Evolutionary conservation across 2,113 vertebrate species (phyloP).

Genomic region (Sclerurus mexicanus): DNA sequence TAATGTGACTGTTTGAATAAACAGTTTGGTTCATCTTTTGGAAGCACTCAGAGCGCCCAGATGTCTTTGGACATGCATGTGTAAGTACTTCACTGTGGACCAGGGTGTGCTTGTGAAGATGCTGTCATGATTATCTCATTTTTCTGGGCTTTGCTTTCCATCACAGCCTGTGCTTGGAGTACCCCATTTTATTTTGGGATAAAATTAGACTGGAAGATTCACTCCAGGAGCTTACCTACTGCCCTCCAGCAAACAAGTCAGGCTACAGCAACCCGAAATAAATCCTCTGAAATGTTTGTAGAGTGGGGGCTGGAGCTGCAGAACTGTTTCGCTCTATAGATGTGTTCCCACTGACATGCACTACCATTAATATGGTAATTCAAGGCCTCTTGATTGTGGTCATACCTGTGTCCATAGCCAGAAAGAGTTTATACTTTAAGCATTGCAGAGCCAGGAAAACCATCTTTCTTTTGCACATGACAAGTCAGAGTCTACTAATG

Average conservation of each 20-base stretch:
- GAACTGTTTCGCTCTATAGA: not conserved
- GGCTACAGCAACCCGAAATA: not conserved
- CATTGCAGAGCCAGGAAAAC: not conserved
- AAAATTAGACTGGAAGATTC: not conserved
- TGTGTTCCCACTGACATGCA: not conserved
- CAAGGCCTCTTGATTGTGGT: rapidly evolving
- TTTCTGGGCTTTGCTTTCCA: not conserved
- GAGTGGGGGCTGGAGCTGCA: not conserved
- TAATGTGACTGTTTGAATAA: constrained; percentile 21
- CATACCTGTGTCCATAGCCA: not conserved
- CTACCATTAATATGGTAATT: not conserved
- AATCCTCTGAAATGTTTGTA: not conserved
- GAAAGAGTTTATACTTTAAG: not conserved
- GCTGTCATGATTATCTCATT: not conserved
- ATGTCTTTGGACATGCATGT: not conserved
- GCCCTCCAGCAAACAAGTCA: not conserved
- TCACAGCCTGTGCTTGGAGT: not conserved
- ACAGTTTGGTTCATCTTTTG: constrained; percentile 1
- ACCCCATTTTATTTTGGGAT: not conserved
- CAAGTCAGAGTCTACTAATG: not conserved
- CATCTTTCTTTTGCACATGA: not conserved
- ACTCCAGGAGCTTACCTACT: not conserved
- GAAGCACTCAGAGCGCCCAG: not conserved
- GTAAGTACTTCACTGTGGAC: not conserved
- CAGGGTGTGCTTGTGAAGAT: not conserved